Conservation (phyloP, 2,113 vertebrate genomes). For the Macrotus californicus region DNA sequence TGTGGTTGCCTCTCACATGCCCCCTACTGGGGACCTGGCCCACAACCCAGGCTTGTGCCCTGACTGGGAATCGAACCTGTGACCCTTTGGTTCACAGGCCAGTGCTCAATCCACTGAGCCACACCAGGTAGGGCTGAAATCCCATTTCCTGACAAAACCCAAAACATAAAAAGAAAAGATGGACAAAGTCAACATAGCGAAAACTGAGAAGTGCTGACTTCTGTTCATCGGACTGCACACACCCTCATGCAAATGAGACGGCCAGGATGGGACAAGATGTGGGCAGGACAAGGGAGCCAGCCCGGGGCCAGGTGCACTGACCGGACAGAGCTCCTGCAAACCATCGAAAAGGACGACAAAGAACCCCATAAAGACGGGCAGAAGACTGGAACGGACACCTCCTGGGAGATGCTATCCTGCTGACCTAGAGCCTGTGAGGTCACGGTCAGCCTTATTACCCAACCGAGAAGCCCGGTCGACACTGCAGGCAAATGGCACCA, state of each 20-base stretch:
- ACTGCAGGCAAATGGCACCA: rapidly evolving
- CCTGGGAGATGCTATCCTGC: rapidly evolving
- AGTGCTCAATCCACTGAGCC: too few relatives aligned
- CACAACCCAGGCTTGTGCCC: too few relatives aligned
- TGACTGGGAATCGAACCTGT: too few relatives aligned
- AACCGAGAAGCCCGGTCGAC: rapidly evolving
- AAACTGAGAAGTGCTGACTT: rapidly evolving
- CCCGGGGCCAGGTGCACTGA: rapidly evolving
- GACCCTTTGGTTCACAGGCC: too few relatives aligned
- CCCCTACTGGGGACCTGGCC: too few relatives aligned
- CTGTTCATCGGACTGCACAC: not conserved
- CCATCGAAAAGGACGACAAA: rapidly evolving
- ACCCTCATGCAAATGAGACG: rapidly evolving
- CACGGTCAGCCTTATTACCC: rapidly evolving
- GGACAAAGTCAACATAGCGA: rapidly evolving
- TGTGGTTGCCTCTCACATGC: too few relatives aligned
- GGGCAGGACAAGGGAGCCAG: too few relatives aligned
- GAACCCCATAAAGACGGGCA: rapidly evolving
- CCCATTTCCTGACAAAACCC: not conserved
- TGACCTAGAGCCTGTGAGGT: rapidly evolving
- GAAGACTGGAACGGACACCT: rapidly evolving
- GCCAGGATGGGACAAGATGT: rapidly evolving
- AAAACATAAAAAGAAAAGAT: rapidly evolving
- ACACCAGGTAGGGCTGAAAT: not conserved
- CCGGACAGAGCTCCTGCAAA: rapidly evolving